Percentiles rank a stretch among this genome's conserved stretches.
Conservation (phyloP, 2,888 invertebrate genomes). For the Mycalesis mineus region DNA sequence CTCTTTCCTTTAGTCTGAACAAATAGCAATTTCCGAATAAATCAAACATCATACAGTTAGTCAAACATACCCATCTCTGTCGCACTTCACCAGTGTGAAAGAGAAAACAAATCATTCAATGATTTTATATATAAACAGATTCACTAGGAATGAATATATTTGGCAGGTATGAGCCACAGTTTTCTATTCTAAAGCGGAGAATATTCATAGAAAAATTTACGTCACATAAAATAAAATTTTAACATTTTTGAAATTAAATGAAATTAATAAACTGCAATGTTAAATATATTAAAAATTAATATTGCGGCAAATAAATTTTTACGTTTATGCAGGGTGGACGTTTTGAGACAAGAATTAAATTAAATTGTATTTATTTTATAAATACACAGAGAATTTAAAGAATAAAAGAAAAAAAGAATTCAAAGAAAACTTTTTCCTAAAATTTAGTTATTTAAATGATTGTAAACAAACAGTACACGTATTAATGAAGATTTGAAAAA, state of each 20-base stretch:
- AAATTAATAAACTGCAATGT: not conserved
- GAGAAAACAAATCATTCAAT: not conserved
- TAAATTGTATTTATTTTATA: too few species aligned
- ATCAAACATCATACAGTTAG: not conserved
- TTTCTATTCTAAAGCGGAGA: not conserved
- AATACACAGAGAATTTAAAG: too few species aligned
- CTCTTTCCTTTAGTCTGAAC: not conserved
- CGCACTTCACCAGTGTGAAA: not conserved
- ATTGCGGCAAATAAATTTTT: too few species aligned
- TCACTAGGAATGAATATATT: conserved; percentile 35
- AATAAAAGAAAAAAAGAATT: too few species aligned
- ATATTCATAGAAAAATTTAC: not conserved
- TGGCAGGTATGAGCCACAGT: conserved; percentile 24
- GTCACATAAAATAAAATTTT: not conserved
- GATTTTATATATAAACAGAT: conserved; percentile 5
- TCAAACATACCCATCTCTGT: conserved; percentile 14
- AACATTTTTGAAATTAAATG: not conserved
- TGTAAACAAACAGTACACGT: too few species aligned
- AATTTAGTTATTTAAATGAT: too few species aligned
- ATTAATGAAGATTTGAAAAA: too few species aligned
- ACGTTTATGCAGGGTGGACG: too few species aligned
- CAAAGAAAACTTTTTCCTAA: too few species aligned
- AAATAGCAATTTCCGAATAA: not conserved
- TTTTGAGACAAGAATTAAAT: too few species aligned
- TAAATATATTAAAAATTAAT: too few species aligned